Percentiles rank a stretch among this genome's conserved stretches.
Conservation (phyloP, 2,888 invertebrate species). For the Stenurella melanura region DNA sequence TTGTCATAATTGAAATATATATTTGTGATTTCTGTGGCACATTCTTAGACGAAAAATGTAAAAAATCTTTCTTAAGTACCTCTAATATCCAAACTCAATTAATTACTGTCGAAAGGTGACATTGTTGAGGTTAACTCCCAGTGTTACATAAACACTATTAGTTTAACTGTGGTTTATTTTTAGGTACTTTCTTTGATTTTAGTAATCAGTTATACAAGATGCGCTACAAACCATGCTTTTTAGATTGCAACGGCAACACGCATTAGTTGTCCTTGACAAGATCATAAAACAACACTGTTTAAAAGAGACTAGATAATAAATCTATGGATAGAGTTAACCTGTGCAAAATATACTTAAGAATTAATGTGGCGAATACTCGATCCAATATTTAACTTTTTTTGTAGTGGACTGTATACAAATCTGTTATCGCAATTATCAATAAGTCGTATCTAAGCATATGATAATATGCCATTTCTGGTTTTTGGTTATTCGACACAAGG, state of each 20-base stretch:
- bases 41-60: not conserved
- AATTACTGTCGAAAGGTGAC: conserved; percentile 12
- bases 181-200: not conserved
- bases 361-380: too few species aligned
- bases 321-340: too few species aligned
- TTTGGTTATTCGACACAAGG: too few species aligned
- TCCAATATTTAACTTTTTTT: too few species aligned
- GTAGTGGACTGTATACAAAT: too few species aligned
- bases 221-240: not conserved
- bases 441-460: too few species aligned
- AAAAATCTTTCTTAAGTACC: conserved; percentile 11
- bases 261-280: too few species aligned
- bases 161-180: conserved; percentile 11
- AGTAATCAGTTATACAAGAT: not conserved
- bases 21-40: not conserved
- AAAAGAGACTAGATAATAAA: too few species aligned
- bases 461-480: too few species aligned
- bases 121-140: conserved; percentile 22
- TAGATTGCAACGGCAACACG: not conserved
- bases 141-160: conserved; percentile 29
- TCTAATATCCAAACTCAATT: conserved; percentile 10
- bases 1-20: not conserved
- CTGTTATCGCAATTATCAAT: too few species aligned
- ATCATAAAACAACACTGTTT: too few species aligned
- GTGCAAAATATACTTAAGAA: too few species aligned